Base-by-base conservation (phyloP, 2,888 invertebrate species). In the Periphyllus acericola region DNA sequence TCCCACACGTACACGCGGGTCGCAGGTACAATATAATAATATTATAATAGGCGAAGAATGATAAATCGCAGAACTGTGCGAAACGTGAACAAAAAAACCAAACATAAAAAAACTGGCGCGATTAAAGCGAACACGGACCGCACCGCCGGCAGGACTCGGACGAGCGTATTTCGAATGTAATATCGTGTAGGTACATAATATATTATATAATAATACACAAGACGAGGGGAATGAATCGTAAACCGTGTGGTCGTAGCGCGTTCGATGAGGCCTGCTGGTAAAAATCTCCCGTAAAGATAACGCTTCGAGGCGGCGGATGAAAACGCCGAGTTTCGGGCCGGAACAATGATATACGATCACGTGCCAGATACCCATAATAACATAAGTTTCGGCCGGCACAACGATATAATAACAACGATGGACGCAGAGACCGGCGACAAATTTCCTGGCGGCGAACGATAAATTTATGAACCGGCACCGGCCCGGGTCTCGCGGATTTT, bases 331-430 rank as follows among this genome's bases (percentile, higher is more conserved):
- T 60, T 60, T 60, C 60, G 60, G 21, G 6, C 21, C 60, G 60
- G 60, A 60, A 60, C 60, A 60, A 60, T 60, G 60, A 60, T 60
- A 60, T 60, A 60, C 60, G 60, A 60, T 60, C 60, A 60, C 60
- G 60, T 60, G 60, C 4, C 21, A 60, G 25, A 60, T 25, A 6
- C 60, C 21, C 60, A 60, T 60, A 21, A 25, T 60, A 60, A 21
- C 25, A 6, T 21, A 25, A 55, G 21, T 2, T 60, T 60, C 6
- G 4, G 25, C 60, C 60, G 60, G 25, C 9, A 25, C 60, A 60
- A 60, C 21, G 21, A 60, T 60, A 60, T 52, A 52, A 52, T 52
- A 52, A 52, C 9, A 52, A n/a, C n/a, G n/a, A n/a, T n/a, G n/a
- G n/a, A n/a, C n/a, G n/a, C n/a, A n/a, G n/a, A n/a, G n/a, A n/a